Evolutionary conservation across 2,113 vertebrate genomes (phyloP).

Genomic region (Condylura cristata): DNA sequence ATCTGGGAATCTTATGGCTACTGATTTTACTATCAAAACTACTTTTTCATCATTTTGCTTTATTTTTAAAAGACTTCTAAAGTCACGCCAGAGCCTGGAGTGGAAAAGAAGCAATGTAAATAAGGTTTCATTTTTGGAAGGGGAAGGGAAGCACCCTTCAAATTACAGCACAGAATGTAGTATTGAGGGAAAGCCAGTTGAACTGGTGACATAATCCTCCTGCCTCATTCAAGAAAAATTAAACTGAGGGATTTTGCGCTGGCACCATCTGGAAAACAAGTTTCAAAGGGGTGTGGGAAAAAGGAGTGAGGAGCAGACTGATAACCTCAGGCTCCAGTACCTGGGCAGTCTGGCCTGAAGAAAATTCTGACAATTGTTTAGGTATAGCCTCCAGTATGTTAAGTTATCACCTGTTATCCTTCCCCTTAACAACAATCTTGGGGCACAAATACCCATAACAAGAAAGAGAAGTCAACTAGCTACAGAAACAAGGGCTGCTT

Average conservation of each 20-base stretch:
- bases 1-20: neutral
- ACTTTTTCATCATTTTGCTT: neutral
- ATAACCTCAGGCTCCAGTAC: rapidly evolving
- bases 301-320: rapidly evolving
- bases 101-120: neutral
- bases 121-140: neutral
- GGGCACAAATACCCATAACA: neutral
- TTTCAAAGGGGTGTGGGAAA: neutral
- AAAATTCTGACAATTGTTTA: neutral
- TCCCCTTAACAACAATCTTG: neutral
- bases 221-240: neutral
- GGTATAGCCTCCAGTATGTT: neutral
- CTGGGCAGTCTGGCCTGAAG: neutral
- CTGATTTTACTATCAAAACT: neutral
- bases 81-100: neutral
- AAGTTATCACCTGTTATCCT: neutral
- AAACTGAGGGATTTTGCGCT: neutral
- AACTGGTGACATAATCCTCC: neutral
- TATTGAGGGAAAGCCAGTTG: neutral
- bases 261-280: neutral
- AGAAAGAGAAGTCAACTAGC: neutral
- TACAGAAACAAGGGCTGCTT: neutral
- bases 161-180: neutral
- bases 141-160: neutral
- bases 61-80: constrained; percentile 6